A percentile compares a stretch with the other conserved stretches of the same genome.
phyloP scores from a whole-genome alignment of 2,113 vertebrate species.

The Psophia crepitans region DNA sequence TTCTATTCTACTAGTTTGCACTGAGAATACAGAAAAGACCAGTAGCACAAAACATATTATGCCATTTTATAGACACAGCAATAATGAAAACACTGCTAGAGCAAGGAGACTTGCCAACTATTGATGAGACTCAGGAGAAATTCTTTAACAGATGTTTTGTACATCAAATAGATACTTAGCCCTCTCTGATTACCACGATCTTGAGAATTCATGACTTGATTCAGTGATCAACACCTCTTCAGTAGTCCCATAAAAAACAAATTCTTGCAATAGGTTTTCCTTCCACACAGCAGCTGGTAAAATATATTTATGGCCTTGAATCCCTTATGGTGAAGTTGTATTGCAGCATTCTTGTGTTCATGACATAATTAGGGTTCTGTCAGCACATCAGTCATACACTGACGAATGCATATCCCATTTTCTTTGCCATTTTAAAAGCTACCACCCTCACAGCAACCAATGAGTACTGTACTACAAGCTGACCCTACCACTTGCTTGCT shows the following conservation, averaged over 20 bases:
- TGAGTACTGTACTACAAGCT: neutral
- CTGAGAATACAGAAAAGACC: conserved; percentile 33
- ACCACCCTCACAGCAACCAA: neutral
- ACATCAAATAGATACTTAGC: conserved; percentile 68
- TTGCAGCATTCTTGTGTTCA: neutral
- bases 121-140: conserved; percentile 70
- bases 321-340: neutral
- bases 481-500: neutral
- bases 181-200: conserved; percentile 61
- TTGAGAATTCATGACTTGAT: conserved; percentile 69
- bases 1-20: conserved; percentile 1
- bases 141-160: conserved; percentile 72
- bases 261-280: conserved; percentile 12
- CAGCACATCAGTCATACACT: conserved; percentile 10
- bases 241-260: conserved; percentile 49
- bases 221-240: conserved; percentile 58
- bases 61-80: conserved; percentile 34
- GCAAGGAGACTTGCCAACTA: conserved; percentile 46
- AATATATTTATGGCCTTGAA: conserved; percentile 10
- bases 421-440: neutral
- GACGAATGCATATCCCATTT: neutral
- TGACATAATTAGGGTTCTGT: conserved; percentile 42
- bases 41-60: neutral
- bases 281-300: conserved; percentile 23
- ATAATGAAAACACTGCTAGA: conserved; percentile 59